Percentiles rank a stretch among this genome's conserved stretches.
phyloP scores from a whole-genome alignment of 2,797 vertebrate species.

The Delichon dasypus region DNA sequence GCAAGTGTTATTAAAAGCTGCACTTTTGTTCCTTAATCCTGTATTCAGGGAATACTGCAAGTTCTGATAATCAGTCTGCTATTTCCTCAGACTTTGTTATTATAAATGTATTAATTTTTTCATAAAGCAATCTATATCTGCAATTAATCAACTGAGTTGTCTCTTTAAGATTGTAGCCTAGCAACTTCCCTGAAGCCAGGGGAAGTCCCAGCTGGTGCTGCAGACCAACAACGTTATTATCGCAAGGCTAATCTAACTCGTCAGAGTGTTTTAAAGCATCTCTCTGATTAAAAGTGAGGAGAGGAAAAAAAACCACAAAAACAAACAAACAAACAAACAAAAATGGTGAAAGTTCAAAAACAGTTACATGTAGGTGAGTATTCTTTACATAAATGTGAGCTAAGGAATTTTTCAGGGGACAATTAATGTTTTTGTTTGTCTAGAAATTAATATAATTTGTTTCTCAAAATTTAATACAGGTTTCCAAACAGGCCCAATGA shows the following conservation, averaged over 20 bases:
- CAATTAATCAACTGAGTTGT: constrained; percentile 77
- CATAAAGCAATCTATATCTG: constrained; percentile 70
- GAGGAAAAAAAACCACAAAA: not conserved
- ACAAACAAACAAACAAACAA: not conserved
- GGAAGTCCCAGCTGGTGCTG: constrained; percentile 60
- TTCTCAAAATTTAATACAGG: not conserved
- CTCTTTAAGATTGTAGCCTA: constrained; percentile 76
- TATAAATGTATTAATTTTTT: constrained; percentile 71
- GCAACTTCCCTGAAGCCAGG: constrained; percentile 66
- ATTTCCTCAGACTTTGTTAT: constrained; percentile 57
- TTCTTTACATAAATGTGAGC: not conserved
- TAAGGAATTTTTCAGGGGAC: not conserved
- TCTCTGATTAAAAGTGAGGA: constrained; percentile 26
- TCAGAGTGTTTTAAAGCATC: constrained; percentile 57
- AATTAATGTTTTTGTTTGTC: not conserved
- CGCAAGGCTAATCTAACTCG: constrained; percentile 52
- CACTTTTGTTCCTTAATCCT: constrained; percentile 43
- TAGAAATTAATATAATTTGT: not conserved
- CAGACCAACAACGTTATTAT: constrained; percentile 60
- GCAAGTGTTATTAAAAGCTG: constrained; percentile 49
- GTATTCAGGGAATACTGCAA: constrained; percentile 59
- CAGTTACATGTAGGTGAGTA: not conserved
- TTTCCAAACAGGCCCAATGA: not conserved
- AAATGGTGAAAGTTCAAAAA: not conserved
- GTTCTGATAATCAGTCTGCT: constrained; percentile 69